A percentile compares a stretch with the other conserved stretches of the same genome.
phyloP scores from a whole-genome alignment of 2,113 vertebrate species.

The Buteo buteo region DNA sequence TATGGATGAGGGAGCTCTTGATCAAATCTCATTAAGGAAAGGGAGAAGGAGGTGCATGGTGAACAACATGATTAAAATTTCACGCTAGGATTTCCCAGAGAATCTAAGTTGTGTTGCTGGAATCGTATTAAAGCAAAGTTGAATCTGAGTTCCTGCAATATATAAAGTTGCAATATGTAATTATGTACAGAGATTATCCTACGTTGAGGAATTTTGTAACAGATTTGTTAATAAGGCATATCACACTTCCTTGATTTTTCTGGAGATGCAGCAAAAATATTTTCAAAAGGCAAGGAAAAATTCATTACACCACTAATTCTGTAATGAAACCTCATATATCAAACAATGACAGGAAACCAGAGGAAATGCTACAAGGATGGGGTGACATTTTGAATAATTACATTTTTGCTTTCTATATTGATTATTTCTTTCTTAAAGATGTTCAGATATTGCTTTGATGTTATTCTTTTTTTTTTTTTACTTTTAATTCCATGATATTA shows the following conservation, averaged over 20 bases:
- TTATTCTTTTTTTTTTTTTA: too few species aligned
- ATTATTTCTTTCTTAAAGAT: background rate
- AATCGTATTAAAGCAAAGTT: background rate
- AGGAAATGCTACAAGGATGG: background rate
- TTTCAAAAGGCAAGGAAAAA: slow-evolving; percentile 6
- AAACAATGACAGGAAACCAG: background rate
- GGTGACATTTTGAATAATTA: background rate
- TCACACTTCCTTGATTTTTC: background rate
- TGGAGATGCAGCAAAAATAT: background rate
- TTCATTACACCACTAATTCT: background rate
- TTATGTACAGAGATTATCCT: background rate
- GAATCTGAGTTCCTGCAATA: background rate
- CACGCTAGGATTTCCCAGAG: background rate
- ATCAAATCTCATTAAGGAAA: background rate
- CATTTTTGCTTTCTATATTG: background rate
- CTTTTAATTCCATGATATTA: background rate
- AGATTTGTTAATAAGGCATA: background rate
- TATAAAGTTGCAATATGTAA: background rate
- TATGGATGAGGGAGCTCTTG: background rate
- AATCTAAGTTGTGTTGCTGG: background rate
- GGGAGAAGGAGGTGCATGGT: background rate
- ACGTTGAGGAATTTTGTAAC: background rate
- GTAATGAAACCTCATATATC: background rate
- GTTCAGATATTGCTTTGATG: background rate
- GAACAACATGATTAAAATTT: background rate